Conservation (phyloP, 2,888 invertebrate species). For the Eupithecia inturbata region DNA sequence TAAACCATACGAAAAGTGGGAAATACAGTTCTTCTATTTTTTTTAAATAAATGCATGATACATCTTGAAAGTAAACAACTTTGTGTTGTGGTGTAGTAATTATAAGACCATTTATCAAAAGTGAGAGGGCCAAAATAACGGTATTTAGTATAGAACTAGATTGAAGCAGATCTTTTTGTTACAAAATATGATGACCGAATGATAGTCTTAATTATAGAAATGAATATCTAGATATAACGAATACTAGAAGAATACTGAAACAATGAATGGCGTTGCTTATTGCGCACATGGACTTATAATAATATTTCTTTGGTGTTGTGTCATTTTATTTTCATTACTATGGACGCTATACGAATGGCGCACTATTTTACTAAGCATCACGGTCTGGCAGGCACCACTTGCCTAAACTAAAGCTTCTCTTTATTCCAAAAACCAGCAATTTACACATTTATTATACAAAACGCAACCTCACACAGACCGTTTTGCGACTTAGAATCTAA, state of each 20-base stretch:
- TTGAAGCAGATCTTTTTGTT: constrained; percentile 32
- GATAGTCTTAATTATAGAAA: constrained; percentile 38
- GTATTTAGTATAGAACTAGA: neutral
- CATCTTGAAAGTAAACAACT: neutral
- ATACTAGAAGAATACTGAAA: constrained; percentile 80
- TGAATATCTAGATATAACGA: constrained; percentile 53
- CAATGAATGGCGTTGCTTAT: constrained; percentile 71
- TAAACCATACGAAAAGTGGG: constrained; percentile 22
- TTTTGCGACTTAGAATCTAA: constrained; percentile 58
- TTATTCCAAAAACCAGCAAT: constrained; percentile 46
- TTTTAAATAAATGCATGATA: constrained; percentile 20
- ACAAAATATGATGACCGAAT: constrained; percentile 15
- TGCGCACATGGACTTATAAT: constrained; percentile 72
- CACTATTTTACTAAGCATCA: constrained; percentile 52
- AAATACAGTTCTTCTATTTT: constrained; percentile 7
- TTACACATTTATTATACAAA: constrained; percentile 51
- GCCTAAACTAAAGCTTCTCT: constrained; percentile 45
- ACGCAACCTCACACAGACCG: constrained; percentile 56
- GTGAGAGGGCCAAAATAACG: neutral
- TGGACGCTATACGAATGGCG: constrained; percentile 79
- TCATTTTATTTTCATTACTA: constrained; percentile 69
- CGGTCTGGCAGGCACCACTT: constrained; percentile 52
- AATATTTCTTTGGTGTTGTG: constrained; percentile 83
- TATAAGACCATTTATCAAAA: neutral
- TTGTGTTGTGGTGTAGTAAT: neutral